Conservation (phyloP, 2,113 vertebrate species). For the Pitta sordida region DNA sequence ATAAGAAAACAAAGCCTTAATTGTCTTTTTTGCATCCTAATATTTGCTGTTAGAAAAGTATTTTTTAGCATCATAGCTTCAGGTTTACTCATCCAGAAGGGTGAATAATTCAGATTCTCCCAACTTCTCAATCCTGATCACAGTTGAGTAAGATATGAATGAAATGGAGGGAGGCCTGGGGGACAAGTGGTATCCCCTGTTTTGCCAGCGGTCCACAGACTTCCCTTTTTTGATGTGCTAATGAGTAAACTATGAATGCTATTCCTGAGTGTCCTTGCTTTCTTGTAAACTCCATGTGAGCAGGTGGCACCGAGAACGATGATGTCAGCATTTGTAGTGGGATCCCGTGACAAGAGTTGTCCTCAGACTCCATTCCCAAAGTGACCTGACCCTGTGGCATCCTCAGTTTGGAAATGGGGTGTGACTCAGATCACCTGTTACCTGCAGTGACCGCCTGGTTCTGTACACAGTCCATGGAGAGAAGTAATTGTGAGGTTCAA, state of each 20-base stretch:
- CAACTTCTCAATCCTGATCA: not conserved
- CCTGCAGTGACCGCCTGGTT: not conserved
- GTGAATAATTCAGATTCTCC: not conserved
- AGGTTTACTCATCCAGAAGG: not conserved
- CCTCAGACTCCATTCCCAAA: not conserved
- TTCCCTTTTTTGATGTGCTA: not conserved
- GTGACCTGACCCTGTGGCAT: constrained; percentile 29
- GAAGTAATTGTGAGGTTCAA: not conserved
- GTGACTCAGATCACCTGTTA: not conserved
- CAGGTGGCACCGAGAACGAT: not conserved
- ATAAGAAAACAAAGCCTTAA: not conserved
- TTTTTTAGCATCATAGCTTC: not conserved
- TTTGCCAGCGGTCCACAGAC: not conserved
- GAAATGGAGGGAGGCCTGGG: not conserved
- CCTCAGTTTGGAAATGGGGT: not conserved
- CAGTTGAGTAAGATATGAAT: not conserved
- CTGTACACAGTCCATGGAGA: not conserved
- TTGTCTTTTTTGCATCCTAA: not conserved
- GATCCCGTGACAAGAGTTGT: not conserved
- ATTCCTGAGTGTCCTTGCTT: not conserved
- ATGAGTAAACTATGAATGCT: not conserved
- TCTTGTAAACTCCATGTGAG: not conserved
- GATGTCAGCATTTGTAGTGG: not conserved
- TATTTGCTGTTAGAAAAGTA: not conserved
- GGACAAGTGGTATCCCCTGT: not conserved